A percentile compares a stretch with the other conserved stretches of the same genome.
Conservation (phyloP, 1,140 invertebrate species). For the Drosophila obscura region DNA sequence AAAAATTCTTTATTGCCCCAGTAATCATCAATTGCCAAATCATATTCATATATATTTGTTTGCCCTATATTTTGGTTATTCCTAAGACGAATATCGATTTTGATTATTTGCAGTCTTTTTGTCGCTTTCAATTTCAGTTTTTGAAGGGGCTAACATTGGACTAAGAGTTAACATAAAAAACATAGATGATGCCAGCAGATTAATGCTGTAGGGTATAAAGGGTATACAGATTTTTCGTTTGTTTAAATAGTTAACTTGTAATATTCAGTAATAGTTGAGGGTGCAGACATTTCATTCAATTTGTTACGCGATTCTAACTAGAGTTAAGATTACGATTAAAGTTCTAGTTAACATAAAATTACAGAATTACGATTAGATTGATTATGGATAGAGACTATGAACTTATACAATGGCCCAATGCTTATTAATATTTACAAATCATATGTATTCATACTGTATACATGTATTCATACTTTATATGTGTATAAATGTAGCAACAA, state of each 20-base stretch:
- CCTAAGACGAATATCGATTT: slow-evolving; percentile 19
- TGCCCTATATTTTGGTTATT: slow-evolving; percentile 2
- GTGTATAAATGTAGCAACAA: slow-evolving; percentile 16
- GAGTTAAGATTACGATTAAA: slow-evolving; percentile 29
- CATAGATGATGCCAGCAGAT: slow-evolving; percentile 3
- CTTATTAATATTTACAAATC: slow-evolving; percentile 54
- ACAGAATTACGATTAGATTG: slow-evolving; percentile 13
- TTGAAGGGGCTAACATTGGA: slow-evolving; percentile 36
- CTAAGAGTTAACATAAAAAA: slow-evolving; percentile 23
- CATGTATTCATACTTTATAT: slow-evolving; percentile 1
- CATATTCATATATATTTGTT: slow-evolving; percentile 16
- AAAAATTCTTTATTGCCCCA: slow-evolving; percentile 34
- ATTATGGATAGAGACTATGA: slow-evolving; percentile 38
- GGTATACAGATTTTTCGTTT: slow-evolving; percentile 4
- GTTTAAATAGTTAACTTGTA: slow-evolving; percentile 32
- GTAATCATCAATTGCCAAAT: slow-evolving; percentile 27
- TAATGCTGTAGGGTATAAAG: slow-evolving; percentile 19
- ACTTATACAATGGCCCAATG: slow-evolving; percentile 51
- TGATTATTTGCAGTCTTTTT: slow-evolving; percentile 48
- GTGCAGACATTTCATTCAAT: slow-evolving; percentile 38
- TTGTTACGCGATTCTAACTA: slow-evolving; percentile 48
- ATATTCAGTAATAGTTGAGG: slow-evolving; percentile 41
- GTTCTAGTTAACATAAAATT: slow-evolving; percentile 19
- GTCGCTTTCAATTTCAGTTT: slow-evolving; percentile 10
- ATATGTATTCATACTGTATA: slow-evolving; percentile 4